Evolutionary conservation across 2,888 invertebrate genomes (phyloP).

Genomic region (Eupeodes latifasciatus): DNA sequence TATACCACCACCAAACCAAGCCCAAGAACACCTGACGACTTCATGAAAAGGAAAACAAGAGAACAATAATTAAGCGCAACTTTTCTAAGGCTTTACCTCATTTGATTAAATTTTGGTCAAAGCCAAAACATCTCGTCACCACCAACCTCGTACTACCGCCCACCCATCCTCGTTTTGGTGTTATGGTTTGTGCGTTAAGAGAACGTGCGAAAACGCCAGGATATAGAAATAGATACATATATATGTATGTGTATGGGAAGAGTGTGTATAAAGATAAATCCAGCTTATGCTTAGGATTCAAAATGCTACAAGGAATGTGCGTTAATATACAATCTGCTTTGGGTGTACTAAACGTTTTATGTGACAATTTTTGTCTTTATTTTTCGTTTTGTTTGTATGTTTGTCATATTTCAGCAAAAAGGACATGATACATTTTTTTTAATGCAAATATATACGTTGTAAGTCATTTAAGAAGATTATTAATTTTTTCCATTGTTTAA

Average conservation of each 20-base stretch:
- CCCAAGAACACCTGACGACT: conserved; percentile 40
- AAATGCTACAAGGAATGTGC: conserved; percentile 17
- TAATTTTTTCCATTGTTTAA: conserved; percentile 7
- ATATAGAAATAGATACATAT: background rate
- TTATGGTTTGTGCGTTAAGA: background rate
- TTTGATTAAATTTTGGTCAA: conserved; percentile 63
- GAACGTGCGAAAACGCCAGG: conserved; percentile 7
- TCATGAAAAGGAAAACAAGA: conserved; percentile 30
- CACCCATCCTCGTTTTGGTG: background rate
- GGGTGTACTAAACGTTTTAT: conserved; percentile 30
- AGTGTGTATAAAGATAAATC: background rate
- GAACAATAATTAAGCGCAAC: conserved; percentile 57
- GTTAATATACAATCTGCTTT: conserved; percentile 9
- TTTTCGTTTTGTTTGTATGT: background rate
- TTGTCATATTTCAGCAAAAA: conserved; percentile 10
- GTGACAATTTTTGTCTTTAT: conserved; percentile 33
- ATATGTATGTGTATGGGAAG: background rate
- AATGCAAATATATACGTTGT: conserved; percentile 12
- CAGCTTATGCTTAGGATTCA: conserved; percentile 22
- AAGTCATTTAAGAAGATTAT: conserved; percentile 31
- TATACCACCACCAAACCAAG: too few relatives aligned
- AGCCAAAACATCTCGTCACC: conserved; percentile 9
- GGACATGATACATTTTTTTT: conserved; percentile 32
- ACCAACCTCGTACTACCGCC: too few relatives aligned
- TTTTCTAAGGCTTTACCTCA: conserved; percentile 40